Base-by-base conservation (phyloP, 1,140 invertebrate genomes). In the Psilanteris sp. region DNA sequence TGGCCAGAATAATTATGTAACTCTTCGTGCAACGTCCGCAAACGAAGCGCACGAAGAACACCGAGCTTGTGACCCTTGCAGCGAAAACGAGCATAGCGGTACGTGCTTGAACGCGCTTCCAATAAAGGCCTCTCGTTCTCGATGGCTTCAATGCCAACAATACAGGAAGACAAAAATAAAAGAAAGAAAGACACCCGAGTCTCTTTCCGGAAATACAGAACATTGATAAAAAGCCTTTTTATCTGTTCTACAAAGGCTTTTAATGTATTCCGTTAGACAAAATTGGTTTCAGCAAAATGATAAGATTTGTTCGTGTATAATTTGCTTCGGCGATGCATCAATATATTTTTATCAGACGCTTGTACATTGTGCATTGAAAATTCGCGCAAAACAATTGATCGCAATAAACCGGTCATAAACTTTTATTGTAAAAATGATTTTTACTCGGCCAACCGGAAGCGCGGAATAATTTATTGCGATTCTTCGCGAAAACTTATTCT, bases 1-100 rank as follows among this genome's bases (percentile, higher is more conserved):
- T 80, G 82, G 79, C 78, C 79, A 81, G 85, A 86, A 85, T 88
- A 86, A 86, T 88, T 86, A 88, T 84, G 82, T 83, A 84, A 86
- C 79, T 78, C 55, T 57, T 77, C 62, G 67, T 61, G 73, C 70
- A 71, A 66, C 52, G 73, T 68, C 44, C 73, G 59, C 67, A 43
- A 72, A 55, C 61, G 61, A 72, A 62, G 54, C 44, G 55, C 55
- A 61, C 46, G 68, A 70, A 52, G 46, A 64, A 61, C 54, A 61
- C 54, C 61, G 50, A 68, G 62, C 55, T 70, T 67, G 55, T 61
- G 70, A 78, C 62, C 70, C 75, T 77, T 72, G 67, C 62, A 68
- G 44, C 41, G 68, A 77, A 77, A 73, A 66, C 66, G 61, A 76
- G 72, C 55, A 64, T 74, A 73, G 62, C 61, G 48, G 44, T 67